These are phyloP conservation scores for Zaprionus davidi DNA, from an alignment of 1,140 invertebrate genomes.

Conservation along the genomic window DNA sequence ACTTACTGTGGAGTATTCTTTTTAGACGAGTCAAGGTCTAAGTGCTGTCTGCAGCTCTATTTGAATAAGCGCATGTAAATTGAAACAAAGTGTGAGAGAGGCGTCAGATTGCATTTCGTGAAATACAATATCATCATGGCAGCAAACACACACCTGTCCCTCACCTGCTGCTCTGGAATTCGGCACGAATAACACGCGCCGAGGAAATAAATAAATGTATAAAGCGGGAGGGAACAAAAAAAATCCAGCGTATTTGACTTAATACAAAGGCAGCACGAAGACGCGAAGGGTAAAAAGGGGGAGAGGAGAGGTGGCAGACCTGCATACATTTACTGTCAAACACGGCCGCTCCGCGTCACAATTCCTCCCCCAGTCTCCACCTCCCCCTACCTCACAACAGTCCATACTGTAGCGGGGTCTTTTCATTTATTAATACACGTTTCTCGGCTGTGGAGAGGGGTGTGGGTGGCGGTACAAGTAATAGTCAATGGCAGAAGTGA, in stretches of 20 bases:
- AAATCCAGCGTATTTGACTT: conserved; percentile 27
- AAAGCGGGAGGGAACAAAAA: conserved; percentile 1
- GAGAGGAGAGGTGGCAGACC: neutral
- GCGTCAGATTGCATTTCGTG: conserved; percentile 45
- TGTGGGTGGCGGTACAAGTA: neutral
- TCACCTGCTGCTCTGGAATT: neutral
- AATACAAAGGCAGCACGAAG: conserved; percentile 7
- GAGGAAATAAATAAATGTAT: conserved; percentile 6
- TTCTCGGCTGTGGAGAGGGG: neutral
- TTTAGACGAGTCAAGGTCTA: neutral
- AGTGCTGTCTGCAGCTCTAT: conserved; percentile 9
- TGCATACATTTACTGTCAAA: conserved; percentile 36
- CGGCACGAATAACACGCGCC: conserved; percentile 29
- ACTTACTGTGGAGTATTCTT: neutral
- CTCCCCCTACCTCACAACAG: neutral
- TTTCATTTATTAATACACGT: conserved; percentile 46
- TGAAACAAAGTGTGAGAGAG: conserved; percentile 50
- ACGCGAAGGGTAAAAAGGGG: neutral
- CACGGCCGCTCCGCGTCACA: neutral
- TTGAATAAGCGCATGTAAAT: conserved; percentile 44
- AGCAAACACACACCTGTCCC: conserved; percentile 8
- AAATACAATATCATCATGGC: conserved; percentile 30
- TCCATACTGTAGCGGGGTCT: neutral
- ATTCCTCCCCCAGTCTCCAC: neutral
- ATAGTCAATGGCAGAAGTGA: conserved; percentile 28